Conservation (phyloP, 1,140 invertebrate species). For the Drosophila arizonae region DNA sequence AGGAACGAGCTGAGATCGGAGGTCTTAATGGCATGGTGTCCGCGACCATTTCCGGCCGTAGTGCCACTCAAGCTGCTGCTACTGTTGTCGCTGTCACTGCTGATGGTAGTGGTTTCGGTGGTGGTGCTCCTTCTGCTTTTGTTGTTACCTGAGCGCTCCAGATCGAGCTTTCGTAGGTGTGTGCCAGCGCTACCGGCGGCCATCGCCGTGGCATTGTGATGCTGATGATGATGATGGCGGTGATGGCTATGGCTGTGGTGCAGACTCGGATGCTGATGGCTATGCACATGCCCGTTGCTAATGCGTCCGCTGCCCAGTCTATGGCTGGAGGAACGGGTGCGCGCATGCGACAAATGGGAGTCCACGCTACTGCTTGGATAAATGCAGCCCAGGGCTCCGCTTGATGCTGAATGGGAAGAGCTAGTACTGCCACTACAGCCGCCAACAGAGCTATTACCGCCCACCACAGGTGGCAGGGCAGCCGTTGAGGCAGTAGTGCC, state of each 20-base stretch:
- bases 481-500: slow-evolving; percentile 36
- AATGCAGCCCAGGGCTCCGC: neutral
- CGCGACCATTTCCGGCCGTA: slow-evolving; percentile 1
- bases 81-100: neutral
- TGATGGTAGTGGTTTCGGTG: neutral
- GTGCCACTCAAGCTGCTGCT: neutral
- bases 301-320: slow-evolving; percentile 35
- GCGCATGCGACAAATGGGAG: slow-evolving; percentile 14
- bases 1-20: slow-evolving; percentile 81
- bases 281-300: slow-evolving; percentile 66
- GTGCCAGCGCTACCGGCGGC: slow-evolving; percentile 46
- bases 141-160: neutral
- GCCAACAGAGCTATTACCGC: slow-evolving; percentile 4
- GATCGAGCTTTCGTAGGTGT: neutral
- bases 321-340: slow-evolving; percentile 54
- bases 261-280: slow-evolving; percentile 72
- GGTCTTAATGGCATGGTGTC: slow-evolving; percentile 31
- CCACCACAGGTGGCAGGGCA: slow-evolving; percentile 1
- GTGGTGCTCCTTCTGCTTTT: slow-evolving; percentile 8
- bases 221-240: slow-evolving; percentile 58
- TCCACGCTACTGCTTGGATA: neutral
- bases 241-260: slow-evolving; percentile 54
- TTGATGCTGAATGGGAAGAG: neutral
- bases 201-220: slow-evolving; percentile 52
- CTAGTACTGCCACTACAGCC: neutral